Evolutionary conservation across 2,888 invertebrate genomes (phyloP), one percentile per base, ranked within the genome.

Genomic region (Oscheius sp.): DNA sequence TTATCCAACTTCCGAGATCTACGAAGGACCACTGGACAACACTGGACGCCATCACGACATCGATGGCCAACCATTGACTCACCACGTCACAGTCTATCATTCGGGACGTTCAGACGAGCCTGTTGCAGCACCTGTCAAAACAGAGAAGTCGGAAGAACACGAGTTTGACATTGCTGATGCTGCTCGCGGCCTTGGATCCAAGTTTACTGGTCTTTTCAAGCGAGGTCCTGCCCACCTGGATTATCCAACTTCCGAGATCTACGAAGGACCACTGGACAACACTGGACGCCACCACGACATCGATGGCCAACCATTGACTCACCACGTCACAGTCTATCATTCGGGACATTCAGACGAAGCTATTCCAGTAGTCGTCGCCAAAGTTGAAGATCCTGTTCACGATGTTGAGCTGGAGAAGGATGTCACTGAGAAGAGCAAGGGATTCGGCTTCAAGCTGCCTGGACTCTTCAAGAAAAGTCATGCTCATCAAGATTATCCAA

Each of bases 201-300:
- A 80, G 76, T 65, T 80, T 63, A 76, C 78, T 58, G 80, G 81
- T 65, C 73, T 81, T 33, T 81, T 81, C 79, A 81, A 81, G 65
- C 74, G 74, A 48, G 74, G 78, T 33, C 70, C 79, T 29, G 76
- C 83, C 37, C 78, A 82, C 48, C 75, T 76, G 33, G 84, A 84
- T 70, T 85, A 85, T 70, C 84, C 84, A 13, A 59, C 70, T 70
- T 37, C 81, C 51, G 83, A 79, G 47, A 55, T 51, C 35, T 84
- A 77, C 51, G 71, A 68, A 9, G 84, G 84, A 50, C 80, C 78
- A 50, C 48, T 80, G 21, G 76, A 78, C 21, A 58, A 73, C 29
- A 78, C 78, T 50, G 33, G 42, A 37, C 58, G 76, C n/a, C 37
- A 63, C 9, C 50, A 47, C 32, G 82, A 84, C 73, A 75, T 84